Percentiles rank a stretch among this genome's conserved stretches.
phyloP scores from a whole-genome alignment of 2,888 invertebrate species.

The Melitaea athalia region DNA sequence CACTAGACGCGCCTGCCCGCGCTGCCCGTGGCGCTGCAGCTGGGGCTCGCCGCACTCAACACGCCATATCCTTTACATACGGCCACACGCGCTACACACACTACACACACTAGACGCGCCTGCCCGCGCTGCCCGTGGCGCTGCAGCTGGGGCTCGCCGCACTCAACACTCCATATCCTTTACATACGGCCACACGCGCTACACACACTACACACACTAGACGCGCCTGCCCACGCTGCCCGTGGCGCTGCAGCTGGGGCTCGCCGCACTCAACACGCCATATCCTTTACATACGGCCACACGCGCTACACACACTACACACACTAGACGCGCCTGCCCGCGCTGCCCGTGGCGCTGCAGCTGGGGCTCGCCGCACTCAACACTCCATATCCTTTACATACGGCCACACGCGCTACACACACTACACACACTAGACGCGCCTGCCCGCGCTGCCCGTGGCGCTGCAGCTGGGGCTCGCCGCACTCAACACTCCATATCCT shows the following conservation, averaged over 20 bases:
- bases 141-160: constrained; percentile 96
- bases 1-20: constrained; percentile 88
- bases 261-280: constrained; percentile 97
- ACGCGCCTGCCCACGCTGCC: constrained; percentile 94
- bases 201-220: not conserved
- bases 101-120: not conserved
- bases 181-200: not conserved
- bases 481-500: constrained; percentile 95
- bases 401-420: not conserved
- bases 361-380: constrained; percentile 97
- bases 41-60: constrained; percentile 96
- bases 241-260: constrained; percentile 93
- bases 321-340: constrained; percentile 78
- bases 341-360: constrained; percentile 94
- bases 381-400: constrained; percentile 87
- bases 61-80: constrained; percentile 88
- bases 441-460: constrained; percentile 96
- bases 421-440: constrained; percentile 66
- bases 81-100: not conserved
- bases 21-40: constrained; percentile 94
- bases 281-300: constrained; percentile 78
- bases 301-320: not conserved
- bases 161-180: constrained; percentile 93
- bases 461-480: constrained; percentile 95
- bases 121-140: constrained; percentile 95